Conservation (phyloP, 2,113 vertebrate species). For the Datnioides undecimradiatus region DNA sequence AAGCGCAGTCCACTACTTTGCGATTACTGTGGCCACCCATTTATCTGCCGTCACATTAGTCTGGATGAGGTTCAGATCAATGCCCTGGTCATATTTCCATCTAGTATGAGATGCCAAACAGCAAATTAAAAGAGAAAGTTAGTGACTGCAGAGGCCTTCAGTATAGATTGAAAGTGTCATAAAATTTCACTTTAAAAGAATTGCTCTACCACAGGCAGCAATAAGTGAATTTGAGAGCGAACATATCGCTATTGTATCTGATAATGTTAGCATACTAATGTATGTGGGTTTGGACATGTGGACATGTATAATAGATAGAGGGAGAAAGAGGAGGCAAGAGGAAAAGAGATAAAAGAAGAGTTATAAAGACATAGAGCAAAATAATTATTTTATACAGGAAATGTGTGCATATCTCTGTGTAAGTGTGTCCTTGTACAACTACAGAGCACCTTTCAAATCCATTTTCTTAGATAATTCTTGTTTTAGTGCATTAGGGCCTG, state of each 20-base stretch:
- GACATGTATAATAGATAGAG: not conserved
- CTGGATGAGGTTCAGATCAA: conserved; percentile 55
- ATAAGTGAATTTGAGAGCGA: conserved; percentile 1
- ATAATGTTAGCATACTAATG: conserved; percentile 11
- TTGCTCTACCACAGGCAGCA: conserved; percentile 15
- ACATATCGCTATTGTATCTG: not conserved
- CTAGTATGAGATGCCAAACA: conserved; percentile 50
- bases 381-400: not conserved
- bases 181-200: conserved; percentile 38
- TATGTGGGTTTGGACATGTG: conserved; percentile 7
- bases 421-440: conserved; percentile 25
- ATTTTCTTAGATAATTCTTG: conserved; percentile 56
- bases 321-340: not conserved
- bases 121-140: conserved; percentile 71
- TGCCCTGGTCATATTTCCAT: conserved; percentile 62
- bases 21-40: conserved; percentile 57
- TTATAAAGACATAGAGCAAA: not conserved
- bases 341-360: not conserved
- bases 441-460: conserved; percentile 27
- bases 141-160: conserved; percentile 47
- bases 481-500: conserved; percentile 48
- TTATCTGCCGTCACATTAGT: conserved; percentile 56
- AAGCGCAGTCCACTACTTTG: conserved; percentile 43
- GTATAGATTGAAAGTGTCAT: conserved; percentile 55
- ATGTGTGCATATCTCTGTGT: not conserved